Evolutionary conservation across 2,888 invertebrate genomes (phyloP), one percentile per base, ranked within the genome.

Genomic region (Spicauda simplicius): DNA sequence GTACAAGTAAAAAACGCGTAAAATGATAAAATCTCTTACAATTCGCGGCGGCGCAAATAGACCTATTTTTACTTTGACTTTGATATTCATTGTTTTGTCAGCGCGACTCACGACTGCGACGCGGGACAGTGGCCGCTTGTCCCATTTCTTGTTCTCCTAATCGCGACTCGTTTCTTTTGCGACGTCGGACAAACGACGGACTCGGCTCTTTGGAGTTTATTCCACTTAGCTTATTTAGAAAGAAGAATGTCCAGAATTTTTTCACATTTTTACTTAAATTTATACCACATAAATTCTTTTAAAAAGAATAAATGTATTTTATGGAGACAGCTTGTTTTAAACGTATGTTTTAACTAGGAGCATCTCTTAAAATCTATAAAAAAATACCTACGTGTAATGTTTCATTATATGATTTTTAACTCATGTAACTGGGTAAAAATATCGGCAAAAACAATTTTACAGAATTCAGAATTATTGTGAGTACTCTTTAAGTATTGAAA

Each of bases 141-240:
- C 75, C 73, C 71, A 70, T 76, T 74, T 74, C 76, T 70, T 73
- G 73, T 76, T 54, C 61, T 73, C 77, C 78, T 76, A 79, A 82
- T 83, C 78, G 74, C 68, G 76, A 80, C 76, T 84, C 82, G 76
- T 78, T 81, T 81, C 76, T 80, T 78, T 45, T 77, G 71, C 73
- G 62, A 68, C 65, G 59, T 64, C 65, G 68, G 73, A 78, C 79
- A 81, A 83, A 84, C 83, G 84, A 78, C 71, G 64, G 76, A 19
- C 53, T 33, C n/a, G 53, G n/a, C 8, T 77, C 76, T 72, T 75
- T 66, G 72, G 59, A 5, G 69, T 76, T 66, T 72, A 60, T 74
- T 80, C 77, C 74, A 45, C 45, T 45, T 45, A 45, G 45, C 12
- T 45, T 45, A 14, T 10, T 41, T 41, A 12, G 2, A 8, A 41